Percentiles rank a stretch among this genome's conserved stretches.
Evolutionary conservation across 2,888 invertebrate genomes (phyloP).

Genomic region (Graphium colonna): DNA sequence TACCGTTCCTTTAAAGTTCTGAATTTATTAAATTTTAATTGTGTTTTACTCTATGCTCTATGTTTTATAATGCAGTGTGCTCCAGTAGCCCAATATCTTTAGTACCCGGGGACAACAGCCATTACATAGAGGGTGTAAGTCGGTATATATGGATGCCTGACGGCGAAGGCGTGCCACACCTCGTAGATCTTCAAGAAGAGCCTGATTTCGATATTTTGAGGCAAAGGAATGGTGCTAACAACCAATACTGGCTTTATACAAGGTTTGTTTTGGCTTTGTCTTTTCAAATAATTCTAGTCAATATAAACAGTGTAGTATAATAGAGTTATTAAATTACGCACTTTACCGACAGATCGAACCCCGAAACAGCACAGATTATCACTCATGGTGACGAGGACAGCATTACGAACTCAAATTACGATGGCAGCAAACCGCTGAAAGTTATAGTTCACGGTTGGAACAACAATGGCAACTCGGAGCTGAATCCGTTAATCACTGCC

Average conservation of each 20-base stretch:
- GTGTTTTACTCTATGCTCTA: too few species aligned
- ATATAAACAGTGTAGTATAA: too few species aligned
- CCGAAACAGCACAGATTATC: slow-evolving; percentile 38
- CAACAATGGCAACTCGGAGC: slow-evolving; percentile 32
- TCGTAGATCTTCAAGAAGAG: slow-evolving; percentile 54
- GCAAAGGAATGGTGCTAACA: slow-evolving; percentile 53
- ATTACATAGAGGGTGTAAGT: slow-evolving; percentile 65
- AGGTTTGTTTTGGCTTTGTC: slow-evolving; percentile 36
- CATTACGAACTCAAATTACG: slow-evolving; percentile 42
- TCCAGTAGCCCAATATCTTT: slow-evolving; percentile 42
- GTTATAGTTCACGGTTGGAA: slow-evolving; percentile 51
- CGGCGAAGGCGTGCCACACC: slow-evolving; percentile 49
- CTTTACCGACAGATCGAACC: slow-evolving; percentile 35
- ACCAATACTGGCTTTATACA: slow-evolving; percentile 57
- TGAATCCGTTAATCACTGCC: slow-evolving; percentile 38
- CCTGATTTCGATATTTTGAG: slow-evolving; percentile 37
- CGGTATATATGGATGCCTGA: slow-evolving; percentile 70
- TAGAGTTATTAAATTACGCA: too few species aligned
- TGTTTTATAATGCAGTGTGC: slow-evolving; percentile 40
- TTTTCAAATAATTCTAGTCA: background rate
- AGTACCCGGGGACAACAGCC: slow-evolving; percentile 61
- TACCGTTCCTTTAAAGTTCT: slow-evolving; percentile 14
- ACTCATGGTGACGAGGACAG: slow-evolving; percentile 37
- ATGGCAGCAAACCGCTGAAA: slow-evolving; percentile 35
- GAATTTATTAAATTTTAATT: background rate